phyloP scores from a whole-genome alignment of 2,888 invertebrate genomes.

The Dexiosoma caninum region DNA sequence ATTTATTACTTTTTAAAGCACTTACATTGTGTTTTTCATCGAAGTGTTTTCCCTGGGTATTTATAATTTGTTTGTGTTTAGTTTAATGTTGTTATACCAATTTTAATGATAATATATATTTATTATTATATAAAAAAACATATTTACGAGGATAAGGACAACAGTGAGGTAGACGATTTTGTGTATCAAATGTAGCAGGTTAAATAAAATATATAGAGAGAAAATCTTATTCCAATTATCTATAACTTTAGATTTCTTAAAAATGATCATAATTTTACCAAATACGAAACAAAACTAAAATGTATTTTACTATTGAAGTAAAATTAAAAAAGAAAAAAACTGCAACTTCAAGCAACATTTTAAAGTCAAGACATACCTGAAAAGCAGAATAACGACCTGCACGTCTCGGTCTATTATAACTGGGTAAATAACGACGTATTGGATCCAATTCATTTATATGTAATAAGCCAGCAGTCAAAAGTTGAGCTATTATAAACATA shows the following conservation, averaged over 20 bases:
- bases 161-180: constrained; percentile 44
- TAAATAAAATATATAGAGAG: constrained; percentile 53
- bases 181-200: constrained; percentile 21
- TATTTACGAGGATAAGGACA: constrained; percentile 42
- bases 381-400: constrained; percentile 98
- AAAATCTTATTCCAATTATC: constrained; percentile 44
- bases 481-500: constrained; percentile 94
- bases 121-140: constrained; percentile 20
- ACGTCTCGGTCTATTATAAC: constrained; percentile 94
- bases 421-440: constrained; percentile 95
- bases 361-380: constrained; percentile 83
- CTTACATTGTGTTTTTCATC: constrained; percentile 75
- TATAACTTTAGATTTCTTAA: background rate
- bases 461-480: constrained; percentile 91
- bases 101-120: constrained; percentile 25
- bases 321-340: constrained; percentile 28
- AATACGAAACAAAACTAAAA: constrained; percentile 37
- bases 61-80: constrained; percentile 35
- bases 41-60: constrained; percentile 73
- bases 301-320: constrained; percentile 2
- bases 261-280: constrained; percentile 22
- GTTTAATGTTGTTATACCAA: constrained; percentile 48
- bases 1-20: constrained; percentile 58
- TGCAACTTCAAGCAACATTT: constrained; percentile 8
- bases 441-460: constrained; percentile 98